Evolutionary conservation across 35 echinoderm and acorn worm genomes (phyloP).

Genomic region (Anneissia japonica): DNA sequence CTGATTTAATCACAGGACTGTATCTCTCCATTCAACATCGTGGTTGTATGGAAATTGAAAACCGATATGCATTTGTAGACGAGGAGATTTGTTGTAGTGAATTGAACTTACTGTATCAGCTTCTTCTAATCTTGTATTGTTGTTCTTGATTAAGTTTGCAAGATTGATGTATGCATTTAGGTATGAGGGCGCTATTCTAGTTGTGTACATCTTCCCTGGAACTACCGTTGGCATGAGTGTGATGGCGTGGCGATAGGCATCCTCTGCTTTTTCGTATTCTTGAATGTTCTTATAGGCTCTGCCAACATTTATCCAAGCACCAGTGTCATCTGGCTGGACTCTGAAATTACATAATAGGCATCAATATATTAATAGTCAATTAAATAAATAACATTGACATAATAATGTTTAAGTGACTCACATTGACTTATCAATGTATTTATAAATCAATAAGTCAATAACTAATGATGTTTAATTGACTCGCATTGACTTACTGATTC

Average conservation of each 20-base stretch:
- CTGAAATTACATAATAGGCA: conserved; percentile 31
- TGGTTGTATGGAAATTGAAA: too few species aligned
- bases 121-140: conserved; percentile 39
- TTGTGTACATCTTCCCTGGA: conserved; percentile 37
- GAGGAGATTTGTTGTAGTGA: too few species aligned
- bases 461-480: too few species aligned
- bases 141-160: conserved; percentile 44
- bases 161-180: conserved; percentile 57
- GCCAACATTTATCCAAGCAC: conserved; percentile 72
- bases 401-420: background rate
- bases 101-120: conserved; percentile 46
- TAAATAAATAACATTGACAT: background rate
- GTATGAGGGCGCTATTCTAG: conserved; percentile 41
- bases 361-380: background rate
- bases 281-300: conserved; percentile 44
- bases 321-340: conserved; percentile 69
- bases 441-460: too few species aligned
- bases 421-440: background rate
- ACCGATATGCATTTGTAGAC: too few species aligned
- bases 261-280: conserved; percentile 36
- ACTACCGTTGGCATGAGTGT: conserved; percentile 44
- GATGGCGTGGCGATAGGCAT: conserved; percentile 42
- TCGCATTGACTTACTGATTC: too few species aligned
- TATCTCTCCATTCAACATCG: too few species aligned
- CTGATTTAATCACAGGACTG: too few species aligned